A percentile compares a stretch with the other conserved stretches of the same genome.
Evolutionary conservation across 2,113 vertebrate genomes (phyloP).

Genomic region (Rissa tridactyla): DNA sequence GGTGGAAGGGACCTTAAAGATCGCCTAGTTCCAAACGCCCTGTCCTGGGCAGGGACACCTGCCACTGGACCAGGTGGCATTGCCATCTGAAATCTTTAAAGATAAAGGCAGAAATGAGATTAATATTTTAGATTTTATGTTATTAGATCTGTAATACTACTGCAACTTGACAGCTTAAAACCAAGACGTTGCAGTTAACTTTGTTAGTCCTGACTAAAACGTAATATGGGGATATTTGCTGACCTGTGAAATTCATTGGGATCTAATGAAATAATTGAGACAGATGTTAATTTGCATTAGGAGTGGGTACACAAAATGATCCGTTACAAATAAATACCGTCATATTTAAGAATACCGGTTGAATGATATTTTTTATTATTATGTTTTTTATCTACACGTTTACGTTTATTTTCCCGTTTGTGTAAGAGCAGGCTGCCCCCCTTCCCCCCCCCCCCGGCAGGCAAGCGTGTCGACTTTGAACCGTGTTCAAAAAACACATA

Average conservation of each 20-base stretch:
- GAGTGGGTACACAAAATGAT: no score
- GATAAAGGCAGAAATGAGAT: not conserved
- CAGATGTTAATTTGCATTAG: not conserved
- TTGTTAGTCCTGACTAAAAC: not conserved
- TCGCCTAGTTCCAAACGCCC: not conserved
- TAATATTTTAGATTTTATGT: not conserved
- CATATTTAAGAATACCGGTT: fast-evolving
- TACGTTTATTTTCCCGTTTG: not conserved
- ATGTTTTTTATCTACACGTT: fast-evolving
- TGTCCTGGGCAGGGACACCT: not conserved
- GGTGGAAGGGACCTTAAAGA: not conserved
- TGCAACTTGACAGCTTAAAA: not conserved
- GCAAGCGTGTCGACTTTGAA: fast-evolving
- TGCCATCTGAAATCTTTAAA: not conserved
- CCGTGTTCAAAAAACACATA: fast-evolving
- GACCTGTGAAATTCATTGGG: no score
- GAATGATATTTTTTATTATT: not conserved
- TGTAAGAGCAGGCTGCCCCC: not conserved
- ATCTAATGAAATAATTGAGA: not conserved
- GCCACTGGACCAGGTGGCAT: not conserved
- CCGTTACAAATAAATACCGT: fast-evolving
- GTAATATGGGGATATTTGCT: fast-evolving
- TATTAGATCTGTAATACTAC: not conserved
- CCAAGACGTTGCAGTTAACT: not conserved
- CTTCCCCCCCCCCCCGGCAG: no score